phyloP scores from a whole-genome alignment of 2,113 vertebrate species.

The Cyphomyrus discorhynchus region DNA sequence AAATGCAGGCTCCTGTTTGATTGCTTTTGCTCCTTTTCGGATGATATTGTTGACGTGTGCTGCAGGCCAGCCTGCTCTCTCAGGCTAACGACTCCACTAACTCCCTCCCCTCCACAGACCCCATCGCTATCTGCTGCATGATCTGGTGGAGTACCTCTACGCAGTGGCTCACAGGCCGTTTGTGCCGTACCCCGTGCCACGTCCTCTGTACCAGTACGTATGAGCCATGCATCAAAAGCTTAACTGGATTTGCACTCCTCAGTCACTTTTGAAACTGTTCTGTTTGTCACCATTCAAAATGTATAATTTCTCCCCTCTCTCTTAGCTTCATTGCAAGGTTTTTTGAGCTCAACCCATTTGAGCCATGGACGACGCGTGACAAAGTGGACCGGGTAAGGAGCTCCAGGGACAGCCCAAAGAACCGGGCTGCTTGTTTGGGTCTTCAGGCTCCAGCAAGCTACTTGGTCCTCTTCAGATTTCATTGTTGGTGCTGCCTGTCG shows the following conservation, averaged over 20 bases:
- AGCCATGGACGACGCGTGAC: constrained; percentile 81
- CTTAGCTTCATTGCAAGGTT: constrained; percentile 65
- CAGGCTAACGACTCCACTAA: neutral
- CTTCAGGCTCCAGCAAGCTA: neutral
- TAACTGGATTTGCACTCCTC: neutral
- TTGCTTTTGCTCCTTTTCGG: neutral
- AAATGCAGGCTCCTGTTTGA: neutral
- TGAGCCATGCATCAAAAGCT: neutral
- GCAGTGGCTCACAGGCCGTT: constrained; percentile 62
- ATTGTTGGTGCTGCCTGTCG: neutral
- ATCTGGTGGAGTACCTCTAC: constrained; percentile 82
- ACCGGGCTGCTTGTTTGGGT: neutral
- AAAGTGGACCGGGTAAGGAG: constrained; percentile 82
- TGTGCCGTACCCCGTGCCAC: constrained; percentile 72
- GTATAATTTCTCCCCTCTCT: neutral
- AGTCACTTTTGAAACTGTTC: neutral
- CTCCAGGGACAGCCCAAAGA: neutral
- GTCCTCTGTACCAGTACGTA: constrained; percentile 78
- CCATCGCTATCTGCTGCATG: constrained; percentile 76
- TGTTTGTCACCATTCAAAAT: neutral
- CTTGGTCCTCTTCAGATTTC: neutral
- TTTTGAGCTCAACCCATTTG: constrained; percentile 78
- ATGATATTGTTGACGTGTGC: neutral
- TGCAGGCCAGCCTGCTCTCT: neutral
- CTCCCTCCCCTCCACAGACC: constrained; percentile 63